Percentiles rank a stretch among this genome's conserved stretches.
Evolutionary conservation across 2,797 vertebrate species (phyloP).

Genomic region (Caiman crocodilus): DNA sequence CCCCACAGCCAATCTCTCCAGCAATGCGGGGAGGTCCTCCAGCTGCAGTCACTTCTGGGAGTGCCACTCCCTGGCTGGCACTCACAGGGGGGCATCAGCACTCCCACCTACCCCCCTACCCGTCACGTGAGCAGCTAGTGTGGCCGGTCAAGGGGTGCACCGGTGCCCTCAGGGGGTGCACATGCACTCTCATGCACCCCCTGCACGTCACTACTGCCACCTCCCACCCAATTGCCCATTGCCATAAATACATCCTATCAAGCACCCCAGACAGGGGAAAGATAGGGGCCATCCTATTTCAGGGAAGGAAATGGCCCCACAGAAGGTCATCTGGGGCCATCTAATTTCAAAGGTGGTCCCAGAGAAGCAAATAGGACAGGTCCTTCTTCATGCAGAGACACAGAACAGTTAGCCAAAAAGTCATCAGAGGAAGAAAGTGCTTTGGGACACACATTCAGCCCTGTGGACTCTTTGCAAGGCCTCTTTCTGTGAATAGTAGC

Average conservation of each 20-base stretch:
- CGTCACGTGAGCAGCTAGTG: no score
- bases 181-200: background rate
- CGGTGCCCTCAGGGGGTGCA: no score
- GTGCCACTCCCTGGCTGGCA: fast-evolving
- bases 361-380: background rate
- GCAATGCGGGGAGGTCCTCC: no score
- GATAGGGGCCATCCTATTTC: background rate
- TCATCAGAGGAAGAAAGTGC: background rate
- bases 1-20: no score
- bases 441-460: background rate
- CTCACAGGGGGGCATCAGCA: no score
- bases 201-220: no score
- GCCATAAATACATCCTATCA: background rate
- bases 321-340: background rate
- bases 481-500: fast-evolving
- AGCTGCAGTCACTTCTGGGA: fast-evolving
- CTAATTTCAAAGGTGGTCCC: no score
- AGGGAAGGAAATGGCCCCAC: background rate
- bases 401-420: background rate
- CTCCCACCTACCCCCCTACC: background rate
- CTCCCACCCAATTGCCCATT: background rate
- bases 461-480: background rate
- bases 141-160: no score
- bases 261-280: background rate
- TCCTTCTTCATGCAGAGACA: background rate